Base-by-base conservation (phyloP, 1,140 invertebrate species). In the Phthorimaea operculella region DNA sequence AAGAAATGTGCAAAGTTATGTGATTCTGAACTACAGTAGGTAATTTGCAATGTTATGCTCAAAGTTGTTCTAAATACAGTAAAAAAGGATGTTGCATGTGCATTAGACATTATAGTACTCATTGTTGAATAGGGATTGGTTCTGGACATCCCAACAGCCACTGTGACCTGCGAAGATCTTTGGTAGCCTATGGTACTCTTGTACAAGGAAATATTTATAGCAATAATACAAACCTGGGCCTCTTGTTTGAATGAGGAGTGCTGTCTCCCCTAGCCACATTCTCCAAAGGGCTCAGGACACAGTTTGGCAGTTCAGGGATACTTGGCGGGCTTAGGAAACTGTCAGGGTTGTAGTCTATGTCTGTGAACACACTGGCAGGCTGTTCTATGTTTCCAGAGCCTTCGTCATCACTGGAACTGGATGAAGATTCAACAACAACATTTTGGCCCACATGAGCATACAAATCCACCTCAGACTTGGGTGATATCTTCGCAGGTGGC, bases 251-350 rank as follows among this genome's bases (percentile, higher is more conserved):
- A 63, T 85, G 82, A 66, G 82, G 82, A 18, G 82, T 85, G 44
- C 69, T 77, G 49, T 85, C 79, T n/a, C 79, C 79, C 62, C 77
- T 82, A 15, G 76, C 73, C 21, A 83, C 80, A 83, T 85, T 83
- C 59, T 85, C 80, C 54, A 85, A 70, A 14, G 82, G 80, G 53
- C 80, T 83, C 42, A 85, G 59, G 21, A 85, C 79, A 76, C 70
- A 76, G 61, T 77, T 80, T 39, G 78, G 74, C 52, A 82, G 65
- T 33, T 83, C 82, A 71, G 79, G 70, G 75, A 85, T 69, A 74
- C 79, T 85, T n/a, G 75, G 75, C 71, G 82, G 79, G 63, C 82
- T 85, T 63, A 83, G 57, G 33, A 82, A 79, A 64, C 75, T 80
- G 64, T 85, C 82, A 56, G 77, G 65, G 65, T 76, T 83, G 64